Conservation (phyloP, 1,140 invertebrate species). For the Dinoponera quadriceps region DNA sequence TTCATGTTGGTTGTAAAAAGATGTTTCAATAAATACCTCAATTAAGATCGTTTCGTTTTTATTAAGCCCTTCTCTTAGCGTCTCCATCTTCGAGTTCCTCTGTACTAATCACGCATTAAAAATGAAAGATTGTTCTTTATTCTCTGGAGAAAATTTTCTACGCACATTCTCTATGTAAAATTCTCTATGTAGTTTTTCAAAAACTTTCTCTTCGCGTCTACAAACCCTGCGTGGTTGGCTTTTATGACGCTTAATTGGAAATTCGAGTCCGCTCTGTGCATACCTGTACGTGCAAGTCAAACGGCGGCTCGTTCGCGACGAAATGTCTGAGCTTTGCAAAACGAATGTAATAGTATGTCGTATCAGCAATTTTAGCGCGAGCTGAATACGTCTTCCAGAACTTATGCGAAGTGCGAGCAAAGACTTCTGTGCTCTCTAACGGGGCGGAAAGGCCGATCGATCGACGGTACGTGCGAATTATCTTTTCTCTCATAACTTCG, state of each 20-base stretch:
- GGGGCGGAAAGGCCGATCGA: slow-evolving; percentile 70
- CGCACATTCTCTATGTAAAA: background rate
- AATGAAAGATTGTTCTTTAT: background rate
- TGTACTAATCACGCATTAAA: background rate
- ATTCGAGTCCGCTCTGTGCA: slow-evolving; percentile 29
- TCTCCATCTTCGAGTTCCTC: too few relatives aligned
- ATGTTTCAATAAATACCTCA: too few relatives aligned
- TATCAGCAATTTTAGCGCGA: slow-evolving; percentile 76
- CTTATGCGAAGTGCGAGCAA: slow-evolving; percentile 60
- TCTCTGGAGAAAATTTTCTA: background rate
- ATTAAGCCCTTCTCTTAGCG: too few relatives aligned
- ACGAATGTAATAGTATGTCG: slow-evolving; percentile 71
- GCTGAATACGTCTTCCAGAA: slow-evolving; percentile 61
- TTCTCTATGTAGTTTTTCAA: background rate
- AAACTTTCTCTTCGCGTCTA: slow-evolving; percentile 20
- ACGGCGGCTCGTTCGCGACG: slow-evolving; percentile 64
- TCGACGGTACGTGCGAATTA: slow-evolving; percentile 53
- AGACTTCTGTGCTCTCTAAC: slow-evolving; percentile 55
- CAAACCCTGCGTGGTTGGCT: background rate
- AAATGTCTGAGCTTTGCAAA: slow-evolving; percentile 77
- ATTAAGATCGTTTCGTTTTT: too few relatives aligned
- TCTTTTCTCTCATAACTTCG: slow-evolving; percentile 30
- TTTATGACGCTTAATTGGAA: background rate
- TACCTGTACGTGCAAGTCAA: slow-evolving; percentile 54
- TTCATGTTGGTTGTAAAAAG: too few relatives aligned